phyloP scores from a whole-genome alignment of 2,113 vertebrate species.

The Salvelinus alpinus region DNA sequence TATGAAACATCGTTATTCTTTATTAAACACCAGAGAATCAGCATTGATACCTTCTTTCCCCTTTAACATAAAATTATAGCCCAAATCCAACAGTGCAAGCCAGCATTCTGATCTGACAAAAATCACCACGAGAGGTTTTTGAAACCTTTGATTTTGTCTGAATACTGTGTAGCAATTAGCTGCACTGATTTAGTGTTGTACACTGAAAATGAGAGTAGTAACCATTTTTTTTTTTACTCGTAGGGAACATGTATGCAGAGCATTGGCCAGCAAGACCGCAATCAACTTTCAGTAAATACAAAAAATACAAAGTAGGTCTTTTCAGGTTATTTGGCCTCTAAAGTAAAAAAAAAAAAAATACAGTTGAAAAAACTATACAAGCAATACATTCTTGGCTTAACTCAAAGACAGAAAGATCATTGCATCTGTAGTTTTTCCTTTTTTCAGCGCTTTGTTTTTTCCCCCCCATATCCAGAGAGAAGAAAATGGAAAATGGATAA shows the following conservation, averaged over 20 bases:
- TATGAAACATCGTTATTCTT: too few relatives aligned
- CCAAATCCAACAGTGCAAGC: conserved; percentile 35
- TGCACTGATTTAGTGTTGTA: conserved; percentile 14
- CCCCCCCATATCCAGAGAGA: neutral
- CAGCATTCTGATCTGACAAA: conserved; percentile 25
- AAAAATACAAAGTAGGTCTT: too few relatives aligned
- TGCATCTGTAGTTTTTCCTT: neutral
- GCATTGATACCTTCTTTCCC: conserved; percentile 16
- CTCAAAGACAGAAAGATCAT: neutral
- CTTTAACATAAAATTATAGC: conserved; percentile 26
- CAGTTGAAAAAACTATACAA: too few relatives aligned
- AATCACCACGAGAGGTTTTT: conserved; percentile 35
- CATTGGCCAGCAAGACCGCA: neutral
- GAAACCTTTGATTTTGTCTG: conserved; percentile 44
- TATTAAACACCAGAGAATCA: conserved; percentile 35
- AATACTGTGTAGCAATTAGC: conserved; percentile 50
- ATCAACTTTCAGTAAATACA: too few relatives aligned
- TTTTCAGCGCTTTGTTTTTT: neutral
- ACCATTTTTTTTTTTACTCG: conserved; percentile 21
- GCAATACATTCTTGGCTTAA: neutral
- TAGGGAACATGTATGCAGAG: neutral
- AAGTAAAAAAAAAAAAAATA: neutral
- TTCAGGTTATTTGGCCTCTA: neutral
- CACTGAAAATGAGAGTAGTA: conserved; percentile 21
- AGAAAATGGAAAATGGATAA: conserved; percentile 12